Base-by-base conservation (phyloP, 2,797 vertebrate species). In the Smutsia temminckii region DNA sequence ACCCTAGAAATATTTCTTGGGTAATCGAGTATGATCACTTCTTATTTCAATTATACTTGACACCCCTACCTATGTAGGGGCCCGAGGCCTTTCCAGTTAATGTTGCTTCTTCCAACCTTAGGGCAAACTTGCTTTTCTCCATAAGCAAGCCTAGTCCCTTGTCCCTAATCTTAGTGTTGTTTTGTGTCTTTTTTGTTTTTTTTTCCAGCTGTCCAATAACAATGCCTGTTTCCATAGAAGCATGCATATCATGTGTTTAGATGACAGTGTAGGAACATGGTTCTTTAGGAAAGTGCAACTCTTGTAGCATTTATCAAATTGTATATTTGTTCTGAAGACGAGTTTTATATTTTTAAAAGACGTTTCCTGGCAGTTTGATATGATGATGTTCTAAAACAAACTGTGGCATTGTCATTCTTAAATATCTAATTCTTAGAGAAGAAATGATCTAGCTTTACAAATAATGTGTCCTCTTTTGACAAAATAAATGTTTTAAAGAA, bases 401-500 rank as follows among this genome's bases (percentile, higher is more conserved):
- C 27, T 78, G 46, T 80, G 40, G 29, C 72, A 84, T 84, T 95
- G 63, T 17, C 42, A 85, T 72, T 49, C 49, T 93, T 91, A 81
- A 77, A 32, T 71, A 96, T 86, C 75, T 85, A 88, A 80, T 87
- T 85, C 80, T 93, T 66, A 8, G 46, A 93, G 93, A 94, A 93
- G 91, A 94, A 72, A 89, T 29, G n/a, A 91, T 89, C 92, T 66
- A 91, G 42, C 85, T 93, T 87, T 93, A 78, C 51, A 93, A 89
- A 78, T 79, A 86, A 84, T 25, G 0, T 57, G 49, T 69, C 72
- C 68, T 87, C 51, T 81, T 94, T 92, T 92, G 80, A 95, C 72
- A 94, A n/a, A 21, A 69, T 86, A 91, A 84, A 93, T 94, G 94
- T 95, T 94, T 96, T 81, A 63, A 90, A 93, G 74, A 87, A 86